These are phyloP conservation scores for Creontiades dilutus DNA, from an alignment of 2,888 invertebrate genomes.

Conservation along the genomic window DNA sequence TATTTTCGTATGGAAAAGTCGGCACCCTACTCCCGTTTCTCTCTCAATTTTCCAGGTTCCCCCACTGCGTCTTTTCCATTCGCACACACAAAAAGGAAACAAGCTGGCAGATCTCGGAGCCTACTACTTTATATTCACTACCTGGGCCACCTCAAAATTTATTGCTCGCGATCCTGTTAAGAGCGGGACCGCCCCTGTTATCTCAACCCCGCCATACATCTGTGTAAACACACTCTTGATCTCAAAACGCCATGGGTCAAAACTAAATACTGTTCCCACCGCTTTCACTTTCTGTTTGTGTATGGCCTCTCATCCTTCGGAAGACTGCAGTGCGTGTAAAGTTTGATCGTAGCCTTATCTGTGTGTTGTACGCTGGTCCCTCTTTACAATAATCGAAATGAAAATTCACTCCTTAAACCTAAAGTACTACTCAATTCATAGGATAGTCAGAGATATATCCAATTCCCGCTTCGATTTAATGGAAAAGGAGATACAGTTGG, in stretches of 20 bases:
- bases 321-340: background rate
- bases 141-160: slow-evolving; percentile 53
- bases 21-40: background rate
- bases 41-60: slow-evolving; percentile 21
- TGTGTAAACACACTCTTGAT: slow-evolving; percentile 70
- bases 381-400: too few species aligned
- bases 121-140: slow-evolving; percentile 49
- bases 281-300: slow-evolving; percentile 18
- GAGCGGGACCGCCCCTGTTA: slow-evolving; percentile 33
- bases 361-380: too few species aligned
- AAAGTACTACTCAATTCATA: too few species aligned
- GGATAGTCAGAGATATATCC: too few species aligned
- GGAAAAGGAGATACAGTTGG: too few species aligned
- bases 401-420: too few species aligned
- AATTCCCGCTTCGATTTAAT: too few species aligned
- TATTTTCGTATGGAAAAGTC: slow-evolving; percentile 23
- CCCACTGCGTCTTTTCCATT: slow-evolving; percentile 25
- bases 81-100: slow-evolving; percentile 50
- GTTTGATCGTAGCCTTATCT: background rate
- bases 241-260: slow-evolving; percentile 65
- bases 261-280: slow-evolving; percentile 61
- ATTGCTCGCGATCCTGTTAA: slow-evolving; percentile 65
- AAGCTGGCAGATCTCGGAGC: slow-evolving; percentile 27
- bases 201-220: slow-evolving; percentile 58
- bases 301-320: background rate